Base-by-base conservation (phyloP, 2,888 invertebrate genomes). In the Meiosimyza decipiens region DNA sequence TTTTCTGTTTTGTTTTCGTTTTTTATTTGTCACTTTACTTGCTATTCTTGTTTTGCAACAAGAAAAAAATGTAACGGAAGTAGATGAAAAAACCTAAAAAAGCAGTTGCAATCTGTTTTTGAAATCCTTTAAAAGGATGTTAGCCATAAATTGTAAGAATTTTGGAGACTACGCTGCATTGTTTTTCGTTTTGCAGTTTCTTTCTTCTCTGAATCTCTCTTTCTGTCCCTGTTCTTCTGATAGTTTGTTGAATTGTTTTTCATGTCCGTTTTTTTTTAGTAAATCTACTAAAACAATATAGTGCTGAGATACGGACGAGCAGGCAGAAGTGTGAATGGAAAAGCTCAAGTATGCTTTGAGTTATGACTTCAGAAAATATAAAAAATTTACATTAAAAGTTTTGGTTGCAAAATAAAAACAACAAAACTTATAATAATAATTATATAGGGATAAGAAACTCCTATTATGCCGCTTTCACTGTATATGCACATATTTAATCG, bases 41-140 rank as follows among this genome's bases (percentile, higher is more conserved):
- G 65, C 13, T 13, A 50, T 13, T 40, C 40, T 16, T 49, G 11
- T 40, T 40, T 40, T 40, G 6, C 22, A 57, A 6, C 6, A 18
- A 28, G n/a, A 57, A n/a, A 57, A n/a, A 57, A n/a, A 18, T 12
- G 6, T 1, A 12, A 28, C 18, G 13, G 18, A 28, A n/a, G 6
- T 18, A 57, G 9, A 6, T 12, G n/a, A 40, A 40, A 40, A 40
- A 40, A 6, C 13, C 60, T 40, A 51, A 49, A 60, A 60, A 69
- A 51, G 49, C 49, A 54, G n/a, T 50, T 59, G 33, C 60, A 69
- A 69, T 69, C 68, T 69, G 68, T 69, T 69, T 69, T 50, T 69
- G 68, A 60, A 67, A 59, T 69, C 60, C 68, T 50, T 28, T 18
- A n/a, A 50, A 59, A 59, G 59, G 68, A 69, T 59, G 68, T 60